Evolutionary conservation across 2,113 vertebrate species (phyloP).

Genomic region (Salminus brasiliensis): DNA sequence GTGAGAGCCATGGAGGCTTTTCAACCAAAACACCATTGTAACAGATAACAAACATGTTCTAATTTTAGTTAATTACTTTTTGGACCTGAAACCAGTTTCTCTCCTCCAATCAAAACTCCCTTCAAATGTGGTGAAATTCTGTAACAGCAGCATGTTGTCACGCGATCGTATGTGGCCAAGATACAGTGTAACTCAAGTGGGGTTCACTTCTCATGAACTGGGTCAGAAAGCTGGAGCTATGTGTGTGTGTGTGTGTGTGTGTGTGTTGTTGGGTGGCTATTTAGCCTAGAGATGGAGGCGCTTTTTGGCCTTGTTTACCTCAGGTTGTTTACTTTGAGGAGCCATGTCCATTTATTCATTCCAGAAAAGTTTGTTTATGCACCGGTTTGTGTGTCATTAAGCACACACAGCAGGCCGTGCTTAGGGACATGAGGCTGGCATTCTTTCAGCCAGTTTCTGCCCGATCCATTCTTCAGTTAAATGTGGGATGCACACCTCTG

Average conservation of each 20-base stretch:
- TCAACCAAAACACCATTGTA: constrained; percentile 68
- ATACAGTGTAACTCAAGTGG: constrained; percentile 8
- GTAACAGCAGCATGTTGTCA: constrained; percentile 22
- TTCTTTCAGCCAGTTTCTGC: constrained; percentile 22
- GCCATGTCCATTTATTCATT: constrained; percentile 54
- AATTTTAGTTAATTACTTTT: constrained; percentile 42
- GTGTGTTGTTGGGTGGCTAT: constrained; percentile 24
- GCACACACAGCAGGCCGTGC: constrained; percentile 52
- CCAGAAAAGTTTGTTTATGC: constrained; percentile 57
- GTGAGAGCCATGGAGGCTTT: not conserved
- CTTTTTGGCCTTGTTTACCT: constrained; percentile 55
- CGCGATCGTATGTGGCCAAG: constrained; percentile 40
- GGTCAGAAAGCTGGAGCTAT: not conserved
- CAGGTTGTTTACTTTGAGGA: constrained; percentile 58
- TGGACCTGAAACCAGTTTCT: constrained; percentile 37
- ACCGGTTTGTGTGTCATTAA: constrained; percentile 53
- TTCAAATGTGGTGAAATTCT: not conserved
- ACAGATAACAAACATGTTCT: constrained; percentile 5
- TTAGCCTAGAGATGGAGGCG: constrained; percentile 37
- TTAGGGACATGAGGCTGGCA: constrained; percentile 35
- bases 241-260: constrained; percentile 14
- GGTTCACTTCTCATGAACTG: constrained; percentile 34
- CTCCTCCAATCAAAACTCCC: not conserved
- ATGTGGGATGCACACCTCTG: not conserved
- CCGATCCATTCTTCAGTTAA: not conserved